Conservation (phyloP, 2,888 invertebrate species). For the Amiota mariae region DNA sequence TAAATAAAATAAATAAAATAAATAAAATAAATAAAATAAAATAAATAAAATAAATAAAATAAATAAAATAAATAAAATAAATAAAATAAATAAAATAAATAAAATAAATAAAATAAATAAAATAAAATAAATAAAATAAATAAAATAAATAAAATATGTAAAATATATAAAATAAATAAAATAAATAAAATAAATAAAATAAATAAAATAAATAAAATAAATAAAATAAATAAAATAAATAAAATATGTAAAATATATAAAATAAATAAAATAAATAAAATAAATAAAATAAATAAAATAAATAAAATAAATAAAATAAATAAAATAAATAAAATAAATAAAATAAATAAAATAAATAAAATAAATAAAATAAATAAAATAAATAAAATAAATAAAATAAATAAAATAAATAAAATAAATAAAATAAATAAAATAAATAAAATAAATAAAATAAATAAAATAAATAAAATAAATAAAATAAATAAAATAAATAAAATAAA, state of each 20-base stretch:
- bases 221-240: no score
- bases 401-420: no score
- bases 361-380: neutral
- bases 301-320: neutral
- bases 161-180: neutral
- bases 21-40: neutral
- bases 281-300: neutral
- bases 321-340: neutral
- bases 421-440: no score
- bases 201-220: neutral
- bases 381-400: no score
- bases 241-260: no score
- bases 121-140: no score
- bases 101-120: no score
- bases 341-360: neutral
- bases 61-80: neutral
- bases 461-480: neutral
- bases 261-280: slow-evolving; percentile 29
- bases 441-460: slow-evolving; percentile 29
- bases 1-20: neutral
- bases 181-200: neutral
- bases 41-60: neutral
- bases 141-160: no score
- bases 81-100: neutral
- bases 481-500: neutral